Evolutionary conservation across 2,888 invertebrate genomes (phyloP).

Genomic region (Drosophila paramelanica): DNA sequence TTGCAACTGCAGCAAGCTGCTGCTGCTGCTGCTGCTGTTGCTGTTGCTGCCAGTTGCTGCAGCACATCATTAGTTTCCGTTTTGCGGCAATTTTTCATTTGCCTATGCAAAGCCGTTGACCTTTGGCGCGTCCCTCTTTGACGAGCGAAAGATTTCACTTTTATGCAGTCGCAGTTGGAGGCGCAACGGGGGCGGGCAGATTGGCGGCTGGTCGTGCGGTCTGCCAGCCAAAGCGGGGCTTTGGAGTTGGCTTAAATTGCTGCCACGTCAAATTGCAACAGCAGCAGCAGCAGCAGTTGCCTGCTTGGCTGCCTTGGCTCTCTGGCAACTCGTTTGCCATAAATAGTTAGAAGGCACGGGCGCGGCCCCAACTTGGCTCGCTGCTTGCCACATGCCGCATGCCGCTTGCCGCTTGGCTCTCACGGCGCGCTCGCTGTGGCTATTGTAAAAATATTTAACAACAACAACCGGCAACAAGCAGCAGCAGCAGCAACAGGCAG

Average conservation of each 20-base stretch:
- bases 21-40: slow-evolving; percentile 20
- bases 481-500: slow-evolving; percentile 12
- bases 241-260: slow-evolving; percentile 53
- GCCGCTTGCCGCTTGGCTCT: slow-evolving; percentile 45
- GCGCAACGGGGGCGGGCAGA: neutral
- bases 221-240: neutral
- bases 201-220: neutral
- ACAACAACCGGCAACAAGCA: slow-evolving; percentile 47
- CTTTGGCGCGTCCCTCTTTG: slow-evolving; percentile 48
- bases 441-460: slow-evolving; percentile 76
- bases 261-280: slow-evolving; percentile 57
- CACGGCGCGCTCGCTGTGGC: slow-evolving; percentile 61
- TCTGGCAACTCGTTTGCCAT: slow-evolving; percentile 74
- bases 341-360: slow-evolving; percentile 81
- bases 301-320: slow-evolving; percentile 37
- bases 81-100: slow-evolving; percentile 83
- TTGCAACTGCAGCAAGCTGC: slow-evolving; percentile 30
- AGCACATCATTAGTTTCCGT: slow-evolving; percentile 83
- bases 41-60: slow-evolving; percentile 52
- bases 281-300: slow-evolving; percentile 31
- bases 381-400: slow-evolving; percentile 42
- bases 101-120: slow-evolving; percentile 78
- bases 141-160: slow-evolving; percentile 70
- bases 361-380: slow-evolving; percentile 73
- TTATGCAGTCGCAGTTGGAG: slow-evolving; percentile 35